Conservation (phyloP, 2,113 vertebrate species). For the Bubo scandiacus region DNA sequence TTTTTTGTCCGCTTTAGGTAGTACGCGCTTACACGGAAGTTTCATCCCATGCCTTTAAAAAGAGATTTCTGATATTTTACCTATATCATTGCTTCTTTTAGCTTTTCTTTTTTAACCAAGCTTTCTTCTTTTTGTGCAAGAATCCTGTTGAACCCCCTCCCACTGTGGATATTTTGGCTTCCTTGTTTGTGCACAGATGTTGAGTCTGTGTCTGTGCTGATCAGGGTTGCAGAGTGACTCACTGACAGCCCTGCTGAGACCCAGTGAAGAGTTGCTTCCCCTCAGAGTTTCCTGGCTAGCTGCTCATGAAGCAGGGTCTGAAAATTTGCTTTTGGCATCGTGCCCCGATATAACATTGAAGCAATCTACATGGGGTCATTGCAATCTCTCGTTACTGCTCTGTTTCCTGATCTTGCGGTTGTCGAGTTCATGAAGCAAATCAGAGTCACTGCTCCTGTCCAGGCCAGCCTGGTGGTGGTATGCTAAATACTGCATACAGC, state of each 20-base stretch:
- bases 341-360: background rate
- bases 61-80: background rate
- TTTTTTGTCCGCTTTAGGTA: background rate
- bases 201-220: background rate
- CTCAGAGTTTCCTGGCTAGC: background rate
- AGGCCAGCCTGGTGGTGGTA: background rate
- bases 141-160: background rate
- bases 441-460: background rate
- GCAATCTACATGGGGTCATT: background rate
- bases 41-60: background rate
- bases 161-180: background rate
- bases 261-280: background rate
- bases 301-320: background rate
- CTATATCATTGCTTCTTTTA: background rate
- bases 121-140: background rate
- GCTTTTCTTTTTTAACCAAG: background rate
- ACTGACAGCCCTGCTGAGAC: slow-evolving; percentile 3
- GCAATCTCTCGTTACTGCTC: background rate
- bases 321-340: background rate
- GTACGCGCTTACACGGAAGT: background rate
- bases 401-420: background rate
- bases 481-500: background rate
- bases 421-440: background rate
- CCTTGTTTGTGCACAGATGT: background rate
- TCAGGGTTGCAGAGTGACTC: background rate